A percentile compares a stretch with the other conserved stretches of the same genome.
Conservation (phyloP, 1,140 invertebrate species). For the Globodera rostochiensis region DNA sequence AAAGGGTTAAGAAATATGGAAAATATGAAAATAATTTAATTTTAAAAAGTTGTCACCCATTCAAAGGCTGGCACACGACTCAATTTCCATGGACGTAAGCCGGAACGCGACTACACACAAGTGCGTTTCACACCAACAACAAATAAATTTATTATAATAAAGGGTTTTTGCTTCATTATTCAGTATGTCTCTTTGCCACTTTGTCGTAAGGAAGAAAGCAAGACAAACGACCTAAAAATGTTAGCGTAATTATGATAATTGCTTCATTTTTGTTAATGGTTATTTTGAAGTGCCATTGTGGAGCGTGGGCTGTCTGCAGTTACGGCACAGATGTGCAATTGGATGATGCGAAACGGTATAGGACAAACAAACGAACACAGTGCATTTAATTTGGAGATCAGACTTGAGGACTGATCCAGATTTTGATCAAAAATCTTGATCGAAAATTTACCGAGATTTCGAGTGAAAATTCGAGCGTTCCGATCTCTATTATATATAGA, state of each 20-base stretch:
- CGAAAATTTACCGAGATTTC: too few relatives aligned
- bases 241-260: neutral
- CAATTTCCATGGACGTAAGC: conserved; percentile 57
- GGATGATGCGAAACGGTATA: conserved; percentile 3
- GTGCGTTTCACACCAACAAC: conserved; percentile 24
- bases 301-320: conserved; percentile 49
- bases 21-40: neutral
- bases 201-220: conserved; percentile 50
- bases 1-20: too few relatives aligned
- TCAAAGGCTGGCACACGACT: conserved; percentile 51
- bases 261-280: too few relatives aligned
- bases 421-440: too few relatives aligned
- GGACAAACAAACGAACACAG: too few relatives aligned
- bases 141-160: too few relatives aligned
- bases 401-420: too few relatives aligned
- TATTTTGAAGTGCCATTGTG: conserved; percentile 35
- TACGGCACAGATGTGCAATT: conserved; percentile 55
- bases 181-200: conserved; percentile 48
- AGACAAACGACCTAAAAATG: conserved; percentile 37
- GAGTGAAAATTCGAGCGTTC: too few relatives aligned
- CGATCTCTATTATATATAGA: too few relatives aligned
- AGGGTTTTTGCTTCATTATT: neutral
- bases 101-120: conserved; percentile 55
- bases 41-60: neutral
- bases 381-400: too few relatives aligned